phyloP scores from a whole-genome alignment of 2,888 invertebrate species.

The Xestia rhomboidea region DNA sequence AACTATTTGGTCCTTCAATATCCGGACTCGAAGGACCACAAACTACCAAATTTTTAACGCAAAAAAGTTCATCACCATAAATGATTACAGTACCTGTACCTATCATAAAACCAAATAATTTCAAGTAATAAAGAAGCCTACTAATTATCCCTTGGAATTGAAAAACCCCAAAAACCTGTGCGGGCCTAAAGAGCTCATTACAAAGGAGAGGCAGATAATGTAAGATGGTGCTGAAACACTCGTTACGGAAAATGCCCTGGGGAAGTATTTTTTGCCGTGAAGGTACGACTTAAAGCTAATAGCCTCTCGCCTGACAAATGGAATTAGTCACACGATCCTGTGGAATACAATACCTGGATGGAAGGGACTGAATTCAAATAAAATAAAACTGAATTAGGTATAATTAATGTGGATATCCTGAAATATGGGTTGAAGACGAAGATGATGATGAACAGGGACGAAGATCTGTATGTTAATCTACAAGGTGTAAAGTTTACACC shows the following conservation, averaged over 20 bases:
- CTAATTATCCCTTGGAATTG: conserved; percentile 47
- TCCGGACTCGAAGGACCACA: not conserved
- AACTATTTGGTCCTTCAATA: not conserved
- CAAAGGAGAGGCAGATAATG: conserved; percentile 49
- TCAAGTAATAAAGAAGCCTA: conserved; percentile 29
- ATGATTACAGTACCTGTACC: not conserved
- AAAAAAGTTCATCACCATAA: not conserved
- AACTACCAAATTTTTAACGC: not conserved
- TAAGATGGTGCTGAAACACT: conserved; percentile 49
- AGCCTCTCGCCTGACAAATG: conserved; percentile 57
- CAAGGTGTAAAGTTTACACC: too few species aligned
- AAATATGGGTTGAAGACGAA: not conserved
- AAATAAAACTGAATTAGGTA: not conserved
- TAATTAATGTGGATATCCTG: not conserved
- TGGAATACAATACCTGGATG: conserved; percentile 30
- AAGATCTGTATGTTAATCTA: too few species aligned
- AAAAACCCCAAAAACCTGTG: conserved; percentile 42
- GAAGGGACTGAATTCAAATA: conserved; percentile 19
- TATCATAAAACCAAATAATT: conserved; percentile 25
- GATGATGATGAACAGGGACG: too few species aligned
- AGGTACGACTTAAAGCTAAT: conserved; percentile 55
- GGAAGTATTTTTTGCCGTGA: conserved; percentile 60
- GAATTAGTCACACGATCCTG: conserved; percentile 63
- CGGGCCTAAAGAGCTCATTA: conserved; percentile 48
- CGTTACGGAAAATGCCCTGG: conserved; percentile 54